Conservation (phyloP, 2,113 vertebrate species). For the Rattus rattus region DNA sequence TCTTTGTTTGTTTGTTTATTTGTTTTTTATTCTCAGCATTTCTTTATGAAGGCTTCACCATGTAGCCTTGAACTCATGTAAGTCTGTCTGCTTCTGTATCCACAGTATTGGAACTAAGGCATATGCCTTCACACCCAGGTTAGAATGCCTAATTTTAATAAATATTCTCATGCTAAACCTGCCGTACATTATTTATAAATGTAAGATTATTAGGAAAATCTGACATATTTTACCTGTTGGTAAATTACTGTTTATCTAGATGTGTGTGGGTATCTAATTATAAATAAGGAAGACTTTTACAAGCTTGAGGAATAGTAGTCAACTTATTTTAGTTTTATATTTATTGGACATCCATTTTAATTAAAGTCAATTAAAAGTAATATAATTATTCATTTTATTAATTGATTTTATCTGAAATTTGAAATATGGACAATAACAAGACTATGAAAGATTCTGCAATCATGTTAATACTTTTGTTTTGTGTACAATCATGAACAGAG, state of each 20-base stretch:
- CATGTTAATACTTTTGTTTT: neutral
- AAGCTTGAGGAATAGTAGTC: constrained; percentile 19
- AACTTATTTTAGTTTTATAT: neutral
- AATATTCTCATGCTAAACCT: neutral
- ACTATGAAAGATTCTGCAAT: neutral
- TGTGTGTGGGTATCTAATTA: neutral
- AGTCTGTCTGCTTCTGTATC: neutral
- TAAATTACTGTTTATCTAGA: neutral
- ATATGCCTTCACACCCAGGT: no score
- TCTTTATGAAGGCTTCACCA: neutral
- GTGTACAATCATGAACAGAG: neutral
- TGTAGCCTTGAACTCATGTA: neutral
- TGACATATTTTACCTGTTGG: neutral
- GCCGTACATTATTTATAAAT: constrained; percentile 28
- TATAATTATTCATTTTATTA: neutral
- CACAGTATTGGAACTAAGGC: neutral
- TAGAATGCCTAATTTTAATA: neutral
- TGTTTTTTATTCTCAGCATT: neutral
- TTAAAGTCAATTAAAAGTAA: neutral
- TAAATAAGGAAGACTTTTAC: neutral
- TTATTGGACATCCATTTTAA: neutral
- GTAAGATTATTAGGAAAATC: neutral
- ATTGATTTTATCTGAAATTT: constrained; percentile 32
- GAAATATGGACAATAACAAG: neutral
- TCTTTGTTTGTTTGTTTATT: no score